These are phyloP conservation scores for Thamnophis sirtalis DNA, from an alignment of 2,113 vertebrate species.

Conservation along the genomic window DNA sequence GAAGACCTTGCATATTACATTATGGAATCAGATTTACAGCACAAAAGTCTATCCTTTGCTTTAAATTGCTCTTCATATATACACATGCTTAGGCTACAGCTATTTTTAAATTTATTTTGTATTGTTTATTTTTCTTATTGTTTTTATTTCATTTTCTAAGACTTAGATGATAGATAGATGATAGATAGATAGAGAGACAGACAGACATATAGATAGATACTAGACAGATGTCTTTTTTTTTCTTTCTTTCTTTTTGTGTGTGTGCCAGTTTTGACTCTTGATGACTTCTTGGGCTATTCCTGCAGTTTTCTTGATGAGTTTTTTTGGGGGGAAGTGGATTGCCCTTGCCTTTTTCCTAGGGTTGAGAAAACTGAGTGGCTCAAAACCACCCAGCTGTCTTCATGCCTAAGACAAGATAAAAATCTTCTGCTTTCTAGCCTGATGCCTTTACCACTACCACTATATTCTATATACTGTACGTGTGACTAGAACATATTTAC, in stretches of 20 bases:
- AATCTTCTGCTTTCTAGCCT: not conserved
- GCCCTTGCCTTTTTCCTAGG: not conserved
- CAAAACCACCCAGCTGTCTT: not conserved
- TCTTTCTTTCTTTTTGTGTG: not conserved
- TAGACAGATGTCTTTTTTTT: not conserved
- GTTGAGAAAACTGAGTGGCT: not conserved
- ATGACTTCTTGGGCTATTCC: not conserved
- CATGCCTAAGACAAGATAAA: not conserved
- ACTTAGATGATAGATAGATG: not conserved
- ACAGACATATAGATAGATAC: too few species aligned
- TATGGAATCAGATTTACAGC: not conserved
- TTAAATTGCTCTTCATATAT: not conserved
- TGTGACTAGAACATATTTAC: not conserved
- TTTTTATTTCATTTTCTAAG: not conserved
- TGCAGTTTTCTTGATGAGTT: not conserved
- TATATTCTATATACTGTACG: not conserved
- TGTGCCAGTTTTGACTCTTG: not conserved
- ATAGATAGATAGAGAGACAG: too few species aligned
- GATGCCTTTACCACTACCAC: not conserved
- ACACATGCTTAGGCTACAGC: not conserved
- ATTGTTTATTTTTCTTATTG: not conserved
- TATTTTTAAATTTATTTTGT: not conserved
- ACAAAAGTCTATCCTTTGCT: not conserved
- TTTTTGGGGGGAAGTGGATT: not conserved
- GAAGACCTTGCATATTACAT: not conserved